Conservation (phyloP, 2,888 invertebrate genomes). For the Nomada lathburiana region DNA sequence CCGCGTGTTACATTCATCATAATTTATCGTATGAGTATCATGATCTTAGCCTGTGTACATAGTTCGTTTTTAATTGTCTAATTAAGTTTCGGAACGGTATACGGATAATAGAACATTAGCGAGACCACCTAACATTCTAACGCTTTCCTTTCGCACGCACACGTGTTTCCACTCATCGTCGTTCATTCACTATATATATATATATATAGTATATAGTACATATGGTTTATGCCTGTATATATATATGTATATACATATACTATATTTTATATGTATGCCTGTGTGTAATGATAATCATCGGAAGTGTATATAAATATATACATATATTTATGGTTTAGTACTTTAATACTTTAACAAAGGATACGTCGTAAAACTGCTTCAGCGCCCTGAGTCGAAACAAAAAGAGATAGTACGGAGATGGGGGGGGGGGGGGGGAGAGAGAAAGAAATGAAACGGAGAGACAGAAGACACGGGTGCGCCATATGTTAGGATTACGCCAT, state of each 20-base stretch:
- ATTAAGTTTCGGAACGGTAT: slow-evolving; percentile 79
- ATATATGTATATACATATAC: neutral
- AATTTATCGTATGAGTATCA: slow-evolving; percentile 75
- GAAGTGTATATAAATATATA: neutral
- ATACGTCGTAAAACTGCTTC: slow-evolving; percentile 63
- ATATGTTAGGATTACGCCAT: slow-evolving; percentile 44
- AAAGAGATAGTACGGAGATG: slow-evolving; percentile 51
- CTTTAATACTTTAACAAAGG: slow-evolving; percentile 80
- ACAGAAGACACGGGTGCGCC: slow-evolving; percentile 40
- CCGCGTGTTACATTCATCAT: slow-evolving; percentile 68
- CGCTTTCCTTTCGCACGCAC: slow-evolving; percentile 13
- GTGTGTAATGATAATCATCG: slow-evolving; percentile 38
- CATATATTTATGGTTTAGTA: slow-evolving; percentile 48
- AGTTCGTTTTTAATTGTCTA: slow-evolving; percentile 76
- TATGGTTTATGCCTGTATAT: slow-evolving; percentile 8
- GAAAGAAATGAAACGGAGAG: slow-evolving; percentile 40
- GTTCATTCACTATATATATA: slow-evolving; percentile 21
- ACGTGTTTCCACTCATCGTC: neutral
- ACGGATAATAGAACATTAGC: slow-evolving; percentile 78
- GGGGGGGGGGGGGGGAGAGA: neutral
- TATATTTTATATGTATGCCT: neutral
- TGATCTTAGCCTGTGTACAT: slow-evolving; percentile 71
- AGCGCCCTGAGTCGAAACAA: slow-evolving; percentile 60
- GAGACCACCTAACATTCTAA: slow-evolving; percentile 65
- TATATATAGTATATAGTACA: slow-evolving; percentile 31